A percentile compares a stretch with the other conserved stretches of the same genome.
Conservation (phyloP, 1,140 invertebrate genomes). For the Temnothorax curvispinosus region DNA sequence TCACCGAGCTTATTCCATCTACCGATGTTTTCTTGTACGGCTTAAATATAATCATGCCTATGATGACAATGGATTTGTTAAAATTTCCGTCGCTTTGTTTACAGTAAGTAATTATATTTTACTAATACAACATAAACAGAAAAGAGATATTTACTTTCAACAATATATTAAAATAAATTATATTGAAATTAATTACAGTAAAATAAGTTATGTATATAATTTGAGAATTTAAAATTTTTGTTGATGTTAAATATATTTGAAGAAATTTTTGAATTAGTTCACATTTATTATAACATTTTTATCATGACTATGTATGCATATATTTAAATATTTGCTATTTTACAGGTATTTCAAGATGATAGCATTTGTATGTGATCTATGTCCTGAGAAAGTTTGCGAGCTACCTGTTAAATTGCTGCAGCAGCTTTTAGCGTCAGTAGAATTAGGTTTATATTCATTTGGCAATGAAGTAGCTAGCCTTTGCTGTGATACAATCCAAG, state of each 20-base stretch:
- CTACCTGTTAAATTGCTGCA: constrained; percentile 87
- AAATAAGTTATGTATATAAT: background rate
- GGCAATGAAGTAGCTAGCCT: constrained; percentile 88
- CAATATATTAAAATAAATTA: background rate
- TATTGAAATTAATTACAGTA: background rate
- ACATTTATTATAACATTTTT: background rate
- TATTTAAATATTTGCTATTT: constrained; percentile 21
- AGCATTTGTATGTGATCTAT: constrained; percentile 89
- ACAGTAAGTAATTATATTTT: constrained; percentile 83
- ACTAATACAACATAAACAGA: background rate
- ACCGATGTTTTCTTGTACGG: constrained; percentile 90
- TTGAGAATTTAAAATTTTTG: background rate
- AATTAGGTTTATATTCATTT: constrained; percentile 90
- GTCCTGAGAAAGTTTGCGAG: constrained; percentile 87
- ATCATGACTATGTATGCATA: background rate
- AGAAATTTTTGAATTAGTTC: background rate
- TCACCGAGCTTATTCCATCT: constrained; percentile 83
- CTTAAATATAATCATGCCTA: constrained; percentile 90
- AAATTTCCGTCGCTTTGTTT: constrained; percentile 90
- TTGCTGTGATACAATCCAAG: constrained; percentile 89
- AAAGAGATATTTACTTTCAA: constrained; percentile 1
- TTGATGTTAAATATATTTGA: background rate
- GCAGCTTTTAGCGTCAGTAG: constrained; percentile 88
- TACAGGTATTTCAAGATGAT: constrained; percentile 87
- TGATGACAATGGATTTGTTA: constrained; percentile 91